These are phyloP conservation scores for Drosophila sechellia DNA, from an alignment of 1,140 invertebrate genomes.

Conservation along the genomic window DNA sequence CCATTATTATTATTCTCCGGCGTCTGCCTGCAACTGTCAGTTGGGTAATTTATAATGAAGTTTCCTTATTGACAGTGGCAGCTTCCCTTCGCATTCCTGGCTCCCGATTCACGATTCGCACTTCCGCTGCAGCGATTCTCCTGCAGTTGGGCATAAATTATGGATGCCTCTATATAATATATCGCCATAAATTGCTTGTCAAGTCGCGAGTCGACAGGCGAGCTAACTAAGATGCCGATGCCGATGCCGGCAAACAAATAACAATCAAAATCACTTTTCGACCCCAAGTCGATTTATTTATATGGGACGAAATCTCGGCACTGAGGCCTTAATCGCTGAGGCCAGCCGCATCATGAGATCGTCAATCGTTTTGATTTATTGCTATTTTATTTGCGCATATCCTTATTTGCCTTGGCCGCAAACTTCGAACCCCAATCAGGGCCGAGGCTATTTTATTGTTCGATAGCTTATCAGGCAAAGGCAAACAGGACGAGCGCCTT, in stretches of 20 bases:
- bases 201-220: slow-evolving; percentile 21
- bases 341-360: slow-evolving; percentile 74
- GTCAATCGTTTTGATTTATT: slow-evolving; percentile 82
- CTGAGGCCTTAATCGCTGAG: slow-evolving; percentile 72
- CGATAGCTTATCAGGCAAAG: slow-evolving; percentile 72
- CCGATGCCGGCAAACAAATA: slow-evolving; percentile 65
- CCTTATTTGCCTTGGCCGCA: slow-evolving; percentile 62
- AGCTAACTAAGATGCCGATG: slow-evolving; percentile 35
- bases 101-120: slow-evolving; percentile 11
- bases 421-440: slow-evolving; percentile 26
- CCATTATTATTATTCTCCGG: slow-evolving; percentile 48
- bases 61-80: slow-evolving; percentile 69
- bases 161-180: slow-evolving; percentile 34
- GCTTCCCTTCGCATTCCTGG: slow-evolving; percentile 5
- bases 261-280: slow-evolving; percentile 81
- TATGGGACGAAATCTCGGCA: slow-evolving; percentile 65
- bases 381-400: slow-evolving; percentile 82
- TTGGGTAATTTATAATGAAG: slow-evolving; percentile 77
- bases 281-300: slow-evolving; percentile 80
- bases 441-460: slow-evolving; percentile 75
- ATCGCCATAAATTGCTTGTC: slow-evolving; percentile 57
- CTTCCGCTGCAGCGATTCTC: slow-evolving; percentile 74
- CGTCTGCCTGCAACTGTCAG: slow-evolving; percentile 63
- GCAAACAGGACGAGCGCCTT: slow-evolving; percentile 2
- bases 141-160: slow-evolving; percentile 74